Conservation (phyloP, 2,888 invertebrate genomes). For the Latheticus oryzae region DNA sequence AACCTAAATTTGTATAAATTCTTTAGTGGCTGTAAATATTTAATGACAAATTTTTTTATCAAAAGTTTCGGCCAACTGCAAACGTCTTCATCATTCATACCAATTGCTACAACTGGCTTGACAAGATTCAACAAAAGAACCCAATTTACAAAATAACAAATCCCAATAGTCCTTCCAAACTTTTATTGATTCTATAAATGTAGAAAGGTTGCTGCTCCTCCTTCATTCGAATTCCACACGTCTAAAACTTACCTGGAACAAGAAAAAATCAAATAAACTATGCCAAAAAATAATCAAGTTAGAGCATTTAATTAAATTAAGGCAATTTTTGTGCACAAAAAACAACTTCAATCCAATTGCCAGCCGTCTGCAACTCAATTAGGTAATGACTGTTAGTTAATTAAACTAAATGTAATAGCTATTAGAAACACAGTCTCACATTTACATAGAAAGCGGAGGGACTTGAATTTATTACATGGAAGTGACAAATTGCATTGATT, state of each 20-base stretch:
- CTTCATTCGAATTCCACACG: slow-evolving; percentile 1
- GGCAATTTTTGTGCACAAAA: slow-evolving; percentile 33
- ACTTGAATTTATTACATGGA: slow-evolving; percentile 47
- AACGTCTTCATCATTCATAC: slow-evolving; percentile 24
- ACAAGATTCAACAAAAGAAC: slow-evolving; percentile 27
- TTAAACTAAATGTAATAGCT: slow-evolving; percentile 59
- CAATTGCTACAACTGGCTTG: too few relatives aligned
- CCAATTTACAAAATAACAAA: slow-evolving; percentile 36
- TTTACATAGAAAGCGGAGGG: slow-evolving; percentile 55
- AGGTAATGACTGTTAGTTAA: slow-evolving; percentile 59
- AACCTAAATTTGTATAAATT: too few relatives aligned
- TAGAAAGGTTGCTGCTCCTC: slow-evolving; percentile 6
- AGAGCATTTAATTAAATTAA: slow-evolving; percentile 45
- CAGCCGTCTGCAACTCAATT: slow-evolving; percentile 53
- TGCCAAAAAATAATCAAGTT: slow-evolving; percentile 28
- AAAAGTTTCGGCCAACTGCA: too few relatives aligned
- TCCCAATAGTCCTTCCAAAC: slow-evolving; percentile 27
- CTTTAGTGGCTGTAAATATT: too few relatives aligned
- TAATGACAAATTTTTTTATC: too few relatives aligned
- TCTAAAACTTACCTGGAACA: slow-evolving; percentile 28
- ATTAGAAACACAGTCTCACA: slow-evolving; percentile 56
- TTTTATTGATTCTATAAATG: slow-evolving; percentile 21
- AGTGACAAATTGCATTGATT: slow-evolving; percentile 41
- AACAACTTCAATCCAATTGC: slow-evolving; percentile 47
- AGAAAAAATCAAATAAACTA: slow-evolving; percentile 4